Percentiles rank a stretch among this genome's conserved stretches.
Evolutionary conservation across 37 sponge, comb jelly and placozoan genomes (phyloP).

Genomic region (Crambe crambe): DNA sequence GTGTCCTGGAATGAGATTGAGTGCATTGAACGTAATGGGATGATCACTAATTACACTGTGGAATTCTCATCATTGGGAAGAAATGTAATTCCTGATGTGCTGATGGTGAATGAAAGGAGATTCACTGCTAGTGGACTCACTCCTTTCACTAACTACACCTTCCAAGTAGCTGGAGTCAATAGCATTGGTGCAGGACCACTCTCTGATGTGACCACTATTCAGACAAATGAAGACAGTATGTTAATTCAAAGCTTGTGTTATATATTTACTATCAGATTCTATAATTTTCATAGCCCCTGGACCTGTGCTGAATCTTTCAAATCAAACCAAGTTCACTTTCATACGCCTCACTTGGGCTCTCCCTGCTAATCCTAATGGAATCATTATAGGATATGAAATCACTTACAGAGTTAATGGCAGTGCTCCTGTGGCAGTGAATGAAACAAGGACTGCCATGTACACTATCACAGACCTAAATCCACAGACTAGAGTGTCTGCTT

Average conservation of each 20-base stretch:
- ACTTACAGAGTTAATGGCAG: neutral
- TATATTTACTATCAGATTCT: no score
- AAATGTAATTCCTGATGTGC: neutral
- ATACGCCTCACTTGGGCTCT: neutral
- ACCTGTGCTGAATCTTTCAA: neutral
- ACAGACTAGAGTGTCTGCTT: neutral
- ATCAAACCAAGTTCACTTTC: neutral
- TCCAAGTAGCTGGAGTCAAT: neutral
- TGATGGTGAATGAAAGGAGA: no score
- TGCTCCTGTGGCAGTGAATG: neutral
- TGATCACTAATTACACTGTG: neutral
- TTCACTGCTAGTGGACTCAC: neutral
- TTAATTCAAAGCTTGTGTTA: no score
- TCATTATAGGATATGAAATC: neutral
- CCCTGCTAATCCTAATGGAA: neutral
- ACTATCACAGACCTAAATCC: neutral
- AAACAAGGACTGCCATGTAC: neutral
- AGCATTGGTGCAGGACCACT: neutral
- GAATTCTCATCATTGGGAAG: neutral
- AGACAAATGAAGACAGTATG: neutral
- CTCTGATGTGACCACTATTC: neutral
- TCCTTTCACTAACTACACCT: slow-evolving; percentile 7
- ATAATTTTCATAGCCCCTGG: neutral
- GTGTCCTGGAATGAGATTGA: neutral
- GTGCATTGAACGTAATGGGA: neutral